phyloP scores from a whole-genome alignment of 1,140 invertebrate species.

The Gerris buenoi region DNA sequence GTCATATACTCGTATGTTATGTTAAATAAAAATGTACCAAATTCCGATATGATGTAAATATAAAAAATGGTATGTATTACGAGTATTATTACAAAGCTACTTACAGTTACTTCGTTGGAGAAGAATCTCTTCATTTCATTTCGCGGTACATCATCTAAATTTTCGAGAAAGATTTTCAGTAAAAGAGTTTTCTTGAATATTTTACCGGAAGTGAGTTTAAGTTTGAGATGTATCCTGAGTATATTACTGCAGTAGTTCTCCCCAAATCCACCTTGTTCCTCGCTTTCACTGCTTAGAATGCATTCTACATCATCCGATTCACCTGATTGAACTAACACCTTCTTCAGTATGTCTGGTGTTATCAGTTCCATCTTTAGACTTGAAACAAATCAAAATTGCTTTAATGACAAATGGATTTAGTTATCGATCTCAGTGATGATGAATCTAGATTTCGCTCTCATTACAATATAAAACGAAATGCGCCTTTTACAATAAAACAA shows the following conservation, averaged over 20 bases:
- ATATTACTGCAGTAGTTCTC: background rate
- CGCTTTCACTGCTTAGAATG: background rate
- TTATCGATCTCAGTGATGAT: too few relatives aligned
- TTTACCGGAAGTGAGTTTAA: background rate
- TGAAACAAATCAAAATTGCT: too few relatives aligned
- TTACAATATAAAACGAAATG: too few relatives aligned
- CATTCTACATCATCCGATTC: background rate
- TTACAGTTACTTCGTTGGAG: background rate
- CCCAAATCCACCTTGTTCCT: background rate
- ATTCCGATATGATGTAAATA: too few relatives aligned
- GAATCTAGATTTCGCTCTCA: too few relatives aligned
- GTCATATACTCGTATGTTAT: too few relatives aligned
- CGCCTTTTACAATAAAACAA: too few relatives aligned
- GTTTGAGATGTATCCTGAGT: background rate
- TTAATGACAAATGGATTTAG: too few relatives aligned
- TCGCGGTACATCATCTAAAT: background rate
- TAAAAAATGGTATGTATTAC: too few relatives aligned
- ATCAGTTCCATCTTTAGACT: background rate
- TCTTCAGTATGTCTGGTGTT: background rate
- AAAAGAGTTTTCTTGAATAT: background rate
- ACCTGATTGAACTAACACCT: background rate
- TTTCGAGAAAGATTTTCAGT: background rate
- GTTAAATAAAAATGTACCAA: too few relatives aligned
- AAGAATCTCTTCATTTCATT: background rate
- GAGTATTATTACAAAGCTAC: too few relatives aligned